Conservation (phyloP, 2,797 vertebrate species). For the Varecia variegata region DNA sequence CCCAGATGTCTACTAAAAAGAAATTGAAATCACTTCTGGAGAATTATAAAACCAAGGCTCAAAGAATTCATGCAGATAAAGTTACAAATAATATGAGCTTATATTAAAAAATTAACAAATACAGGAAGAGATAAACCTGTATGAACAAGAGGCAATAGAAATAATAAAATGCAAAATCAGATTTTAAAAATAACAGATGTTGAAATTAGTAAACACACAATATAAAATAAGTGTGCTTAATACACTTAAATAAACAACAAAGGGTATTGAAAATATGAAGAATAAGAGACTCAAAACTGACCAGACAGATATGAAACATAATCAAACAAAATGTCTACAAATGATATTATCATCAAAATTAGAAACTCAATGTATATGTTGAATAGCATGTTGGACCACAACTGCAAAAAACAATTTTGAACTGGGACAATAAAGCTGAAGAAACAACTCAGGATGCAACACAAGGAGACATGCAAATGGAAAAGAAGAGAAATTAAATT, state of each 20-base stretch:
- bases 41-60: not conserved
- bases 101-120: not conserved
- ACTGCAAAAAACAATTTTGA: not conserved
- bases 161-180: slow-evolving; percentile 7
- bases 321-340: slow-evolving; percentile 34
- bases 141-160: not conserved
- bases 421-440: not conserved
- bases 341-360: not conserved
- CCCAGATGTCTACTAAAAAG: not conserved
- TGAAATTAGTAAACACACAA: not conserved
- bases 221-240: not conserved
- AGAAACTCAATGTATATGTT: not conserved
- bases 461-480: not conserved
- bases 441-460: not conserved
- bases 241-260: slow-evolving; percentile 12
- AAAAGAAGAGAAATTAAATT: not conserved
- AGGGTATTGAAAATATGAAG: not conserved
- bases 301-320: not conserved
- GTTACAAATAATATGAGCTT: not conserved
- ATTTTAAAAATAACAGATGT: not conserved
- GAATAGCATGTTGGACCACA: not conserved
- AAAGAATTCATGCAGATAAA: slow-evolving; percentile 34
- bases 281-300: slow-evolving; percentile 17
- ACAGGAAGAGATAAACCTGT: not conserved
- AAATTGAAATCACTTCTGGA: not conserved